A percentile compares a stretch with the other conserved stretches of the same genome.
phyloP scores from a whole-genome alignment of 1,140 invertebrate species.

The Macrotrachela quadricornifera region DNA sequence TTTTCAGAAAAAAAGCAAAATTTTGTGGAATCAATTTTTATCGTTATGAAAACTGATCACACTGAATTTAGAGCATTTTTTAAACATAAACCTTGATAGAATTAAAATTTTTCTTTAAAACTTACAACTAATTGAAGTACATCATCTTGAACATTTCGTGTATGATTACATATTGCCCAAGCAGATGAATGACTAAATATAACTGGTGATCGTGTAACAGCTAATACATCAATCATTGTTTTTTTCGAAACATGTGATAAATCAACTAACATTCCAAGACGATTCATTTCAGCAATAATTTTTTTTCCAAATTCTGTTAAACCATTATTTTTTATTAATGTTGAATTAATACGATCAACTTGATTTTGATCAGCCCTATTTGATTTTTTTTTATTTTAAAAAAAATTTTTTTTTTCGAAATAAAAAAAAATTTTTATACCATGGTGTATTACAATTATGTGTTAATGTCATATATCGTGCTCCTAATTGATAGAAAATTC shows the following conservation, averaged over 20 bases:
- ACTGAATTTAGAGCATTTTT: no score
- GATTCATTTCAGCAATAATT: constrained; percentile 41
- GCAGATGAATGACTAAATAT: constrained; percentile 72
- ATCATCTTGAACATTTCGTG: constrained; percentile 58
- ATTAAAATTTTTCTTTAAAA: constrained; percentile 18
- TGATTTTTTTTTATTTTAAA: no score
- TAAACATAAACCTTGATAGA: no score
- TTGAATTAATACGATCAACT: not conserved
- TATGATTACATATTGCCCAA: constrained; percentile 56
- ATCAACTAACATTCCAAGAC: constrained; percentile 59
- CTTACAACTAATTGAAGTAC: constrained; percentile 45
- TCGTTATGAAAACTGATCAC: no score
- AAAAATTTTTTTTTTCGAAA: not conserved
- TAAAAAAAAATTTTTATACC: constrained; percentile 35
- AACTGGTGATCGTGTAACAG: constrained; percentile 53
- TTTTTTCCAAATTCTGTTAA: constrained; percentile 18
- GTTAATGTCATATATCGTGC: constrained; percentile 56
- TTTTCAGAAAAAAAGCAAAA: no score
- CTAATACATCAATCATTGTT: constrained; percentile 58
- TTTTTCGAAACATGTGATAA: constrained; percentile 60
- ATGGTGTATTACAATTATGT: constrained; percentile 57
- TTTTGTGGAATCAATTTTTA: no score
- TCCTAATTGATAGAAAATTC: constrained; percentile 51
- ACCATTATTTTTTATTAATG: constrained; percentile 8
- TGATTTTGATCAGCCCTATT: constrained; percentile 10